These are phyloP conservation scores for Heliconius charithonia DNA, from an alignment of 2,888 invertebrate genomes.

Conservation along the genomic window DNA sequence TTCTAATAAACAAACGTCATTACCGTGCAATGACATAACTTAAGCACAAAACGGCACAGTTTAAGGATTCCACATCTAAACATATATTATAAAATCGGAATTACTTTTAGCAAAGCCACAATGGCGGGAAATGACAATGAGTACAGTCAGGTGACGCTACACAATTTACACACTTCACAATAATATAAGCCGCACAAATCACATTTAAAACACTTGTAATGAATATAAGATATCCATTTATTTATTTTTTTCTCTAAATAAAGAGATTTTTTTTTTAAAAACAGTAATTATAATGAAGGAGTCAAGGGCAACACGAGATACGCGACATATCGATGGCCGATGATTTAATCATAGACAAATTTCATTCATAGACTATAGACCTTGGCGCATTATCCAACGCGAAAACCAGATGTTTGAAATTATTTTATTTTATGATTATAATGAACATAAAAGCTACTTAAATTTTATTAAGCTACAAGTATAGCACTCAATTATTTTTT, in stretches of 20 bases:
- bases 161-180: slow-evolving; percentile 63
- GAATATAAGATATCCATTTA: slow-evolving; percentile 45
- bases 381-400: background rate
- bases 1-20: slow-evolving; percentile 82
- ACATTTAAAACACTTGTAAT: slow-evolving; percentile 56
- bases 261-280: slow-evolving; percentile 62
- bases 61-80: slow-evolving; percentile 68
- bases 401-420: slow-evolving; percentile 5
- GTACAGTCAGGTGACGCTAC: slow-evolving; percentile 83
- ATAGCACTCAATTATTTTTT: background rate
- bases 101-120: slow-evolving; percentile 72
- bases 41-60: slow-evolving; percentile 58
- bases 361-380: slow-evolving; percentile 60
- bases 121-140: slow-evolving; percentile 85
- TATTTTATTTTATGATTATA: background rate
- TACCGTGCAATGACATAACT: slow-evolving; percentile 83
- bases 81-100: slow-evolving; percentile 53
- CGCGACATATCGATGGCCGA: slow-evolving; percentile 64
- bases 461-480: background rate
- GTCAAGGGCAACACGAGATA: slow-evolving; percentile 77
- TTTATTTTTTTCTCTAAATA: slow-evolving; percentile 36
- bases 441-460: background rate
- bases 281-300: slow-evolving; percentile 72
- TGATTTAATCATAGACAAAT: slow-evolving; percentile 29
- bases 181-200: slow-evolving; percentile 52